These are phyloP conservation scores for Andrena cerasifolii DNA, from an alignment of 1,140 invertebrate species.

Conservation along the genomic window DNA sequence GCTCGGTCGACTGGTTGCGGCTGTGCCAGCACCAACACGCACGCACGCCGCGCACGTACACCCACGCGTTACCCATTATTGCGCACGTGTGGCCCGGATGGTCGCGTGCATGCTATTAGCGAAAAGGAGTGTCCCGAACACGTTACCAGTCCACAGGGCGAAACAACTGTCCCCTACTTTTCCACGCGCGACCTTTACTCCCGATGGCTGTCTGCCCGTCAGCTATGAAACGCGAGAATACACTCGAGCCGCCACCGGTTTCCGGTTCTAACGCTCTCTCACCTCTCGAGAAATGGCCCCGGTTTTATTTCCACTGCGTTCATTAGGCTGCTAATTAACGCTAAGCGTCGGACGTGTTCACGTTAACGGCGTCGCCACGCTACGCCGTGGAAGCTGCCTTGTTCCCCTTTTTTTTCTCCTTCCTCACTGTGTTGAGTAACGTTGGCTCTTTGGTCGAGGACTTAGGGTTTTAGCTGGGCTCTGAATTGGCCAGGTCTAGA, in stretches of 20 bases:
- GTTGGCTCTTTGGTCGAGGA: neutral
- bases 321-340: slow-evolving; percentile 53
- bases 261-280: slow-evolving; percentile 51
- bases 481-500: neutral
- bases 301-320: slow-evolving; percentile 47
- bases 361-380: slow-evolving; percentile 25
- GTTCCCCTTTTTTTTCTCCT: neutral
- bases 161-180: slow-evolving; percentile 53
- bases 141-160: slow-evolving; percentile 31
- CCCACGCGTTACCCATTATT: slow-evolving; percentile 76
- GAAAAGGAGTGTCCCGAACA: slow-evolving; percentile 72
- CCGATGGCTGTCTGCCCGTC: neutral
- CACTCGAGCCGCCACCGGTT: slow-evolving; percentile 35
- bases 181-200: slow-evolving; percentile 24
- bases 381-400: neutral
- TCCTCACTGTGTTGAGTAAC: neutral
- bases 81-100: slow-evolving; percentile 80
- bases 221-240: slow-evolving; percentile 53
- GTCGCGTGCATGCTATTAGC: slow-evolving; percentile 81
- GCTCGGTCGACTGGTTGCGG: slow-evolving; percentile 36
- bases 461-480: neutral
- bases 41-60: too few relatives aligned
- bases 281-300: slow-evolving; percentile 7
- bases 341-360: slow-evolving; percentile 40
- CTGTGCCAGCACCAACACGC: slow-evolving; percentile 42